Conservation (phyloP, 2,113 vertebrate genomes). For the Paedocypris sp. region DNA sequence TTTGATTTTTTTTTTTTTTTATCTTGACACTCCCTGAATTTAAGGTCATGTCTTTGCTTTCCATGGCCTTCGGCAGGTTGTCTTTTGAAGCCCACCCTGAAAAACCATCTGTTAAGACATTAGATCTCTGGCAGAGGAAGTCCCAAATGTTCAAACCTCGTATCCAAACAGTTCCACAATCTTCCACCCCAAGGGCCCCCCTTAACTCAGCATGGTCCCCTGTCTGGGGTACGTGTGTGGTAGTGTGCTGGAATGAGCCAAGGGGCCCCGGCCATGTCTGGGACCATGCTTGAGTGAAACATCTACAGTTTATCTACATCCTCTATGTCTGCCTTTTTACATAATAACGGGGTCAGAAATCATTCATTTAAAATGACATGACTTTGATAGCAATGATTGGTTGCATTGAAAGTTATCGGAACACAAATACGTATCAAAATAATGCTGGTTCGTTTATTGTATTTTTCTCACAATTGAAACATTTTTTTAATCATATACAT, state of each 20-base stretch:
- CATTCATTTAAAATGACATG: too few species aligned
- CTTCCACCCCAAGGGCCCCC: conserved; percentile 24
- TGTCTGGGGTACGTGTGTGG: conserved; percentile 10
- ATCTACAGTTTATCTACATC: too few species aligned
- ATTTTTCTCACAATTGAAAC: too few species aligned
- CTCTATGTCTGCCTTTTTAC: too few species aligned
- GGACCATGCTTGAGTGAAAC: neutral
- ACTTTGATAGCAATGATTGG: too few species aligned
- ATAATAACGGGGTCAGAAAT: too few species aligned
- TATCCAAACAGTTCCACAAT: conserved; percentile 41
- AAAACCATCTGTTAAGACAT: conserved; percentile 37
- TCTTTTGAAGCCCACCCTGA: conserved; percentile 36
- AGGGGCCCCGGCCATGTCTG: neutral
- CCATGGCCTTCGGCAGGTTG: conserved; percentile 28
- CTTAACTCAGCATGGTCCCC: conserved; percentile 7
- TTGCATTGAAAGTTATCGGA: too few species aligned
- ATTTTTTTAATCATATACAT: too few species aligned
- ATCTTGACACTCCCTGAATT: conserved; percentile 26
- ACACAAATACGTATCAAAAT: too few species aligned
- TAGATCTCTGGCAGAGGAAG: conserved; percentile 29
- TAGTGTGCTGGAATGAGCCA: conserved; percentile 20
- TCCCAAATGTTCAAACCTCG: conserved; percentile 43
- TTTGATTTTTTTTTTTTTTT: too few species aligned
- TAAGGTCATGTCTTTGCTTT: conserved; percentile 38
- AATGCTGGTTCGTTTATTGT: too few species aligned